Base-by-base conservation (phyloP, 2,888 invertebrate species). In the Nephrocerus scutellatus region DNA sequence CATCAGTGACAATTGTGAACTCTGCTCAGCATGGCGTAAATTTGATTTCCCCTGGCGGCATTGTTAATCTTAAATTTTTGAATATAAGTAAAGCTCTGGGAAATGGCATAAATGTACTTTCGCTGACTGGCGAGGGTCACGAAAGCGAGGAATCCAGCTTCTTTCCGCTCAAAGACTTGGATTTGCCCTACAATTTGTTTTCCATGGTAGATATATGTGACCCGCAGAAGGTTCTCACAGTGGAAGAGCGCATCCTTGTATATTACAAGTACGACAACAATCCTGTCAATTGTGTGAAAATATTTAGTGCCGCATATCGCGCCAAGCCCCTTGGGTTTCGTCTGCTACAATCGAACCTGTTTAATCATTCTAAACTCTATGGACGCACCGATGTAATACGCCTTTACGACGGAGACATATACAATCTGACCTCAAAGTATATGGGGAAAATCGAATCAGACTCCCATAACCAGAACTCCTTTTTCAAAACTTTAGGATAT, bases 241-340 rank as follows among this genome's bases (percentile, higher is more conserved):
- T 98, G 2, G 87, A 91, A 63, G 92, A 96, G 60, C 74, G 96
- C 30, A 79, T 96, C 5, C 68, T 97, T 1, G 63, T 98, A 14
- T 98, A 95, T 63, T 96, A 93, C 68, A 97, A 96, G 64, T 98
- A 98, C 58, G 92, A 93, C 58, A 93, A 93, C 53, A 82, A 84
- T 63, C 90, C 95, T 0, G 88, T 95, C 0, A 97, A 96, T 62
- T 98, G 97, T 61, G 88, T 97, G 1, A 99, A 98, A 68, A 91
- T 96, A 51, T 93, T 98, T 62, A 83, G 84, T 39, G 87, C 91
- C 44, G 80, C 80, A 43, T 86, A 80, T 57, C 77, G 83, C 45
- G 81, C 86, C 0, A 93, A 93, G 60, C 85, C 84, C 10, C 79
- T 96, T 54, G 93, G 92, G 7, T 85, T 96, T 56, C 75, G 95